Base-by-base conservation (phyloP, 2,888 invertebrate genomes). In the Lasioglossum lativentre region DNA sequence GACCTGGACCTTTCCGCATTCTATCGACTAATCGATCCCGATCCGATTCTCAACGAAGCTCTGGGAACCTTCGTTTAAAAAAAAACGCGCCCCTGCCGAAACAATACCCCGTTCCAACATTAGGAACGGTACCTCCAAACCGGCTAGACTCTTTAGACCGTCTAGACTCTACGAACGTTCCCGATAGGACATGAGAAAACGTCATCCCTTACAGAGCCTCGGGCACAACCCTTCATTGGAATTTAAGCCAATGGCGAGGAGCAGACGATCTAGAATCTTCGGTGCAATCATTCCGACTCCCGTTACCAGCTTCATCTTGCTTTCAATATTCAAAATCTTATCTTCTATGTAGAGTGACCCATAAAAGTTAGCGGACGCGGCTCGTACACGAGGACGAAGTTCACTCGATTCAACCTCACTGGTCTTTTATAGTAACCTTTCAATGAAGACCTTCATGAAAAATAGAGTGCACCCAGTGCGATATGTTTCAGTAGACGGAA, bases 21-120 rank as follows among this genome's bases (percentile, higher is more conserved):
- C 78, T 45, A 72, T 66, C 80, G 75, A 82, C 82, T 79, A 77
- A 79, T 87, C 85, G 77, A 34, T 72, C 76, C 77, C 80, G 71
- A 80, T 78, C 80, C 75, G 76, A 77, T 83, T 80, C 72, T 73
- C 27, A 10, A 27, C 30, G 23, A 10, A 52, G 3, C 52, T 2
- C 52, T n/a, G 52, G n/a, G 38, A 40, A 38, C n/a, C 23, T 40
- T 12, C 68, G 38, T 23, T 68, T 4, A 10, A 10, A 23, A 38
- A 34, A 38, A 68, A n/a, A n/a, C 4, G 10, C 12, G 23, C 4
- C 23, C n/a, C 34, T 12, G 12, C 4, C 12, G 68, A 23, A 68
- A 68, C 23, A 68, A 34, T 38, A 34, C 34, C 19, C 23, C 66
- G 34, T 30, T 34, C 19, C 34, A 34, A 23, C 63, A 30, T 63